These are phyloP conservation scores for Mirza zaza DNA, from an alignment of 2,113 vertebrate genomes.

Conservation along the genomic window DNA sequence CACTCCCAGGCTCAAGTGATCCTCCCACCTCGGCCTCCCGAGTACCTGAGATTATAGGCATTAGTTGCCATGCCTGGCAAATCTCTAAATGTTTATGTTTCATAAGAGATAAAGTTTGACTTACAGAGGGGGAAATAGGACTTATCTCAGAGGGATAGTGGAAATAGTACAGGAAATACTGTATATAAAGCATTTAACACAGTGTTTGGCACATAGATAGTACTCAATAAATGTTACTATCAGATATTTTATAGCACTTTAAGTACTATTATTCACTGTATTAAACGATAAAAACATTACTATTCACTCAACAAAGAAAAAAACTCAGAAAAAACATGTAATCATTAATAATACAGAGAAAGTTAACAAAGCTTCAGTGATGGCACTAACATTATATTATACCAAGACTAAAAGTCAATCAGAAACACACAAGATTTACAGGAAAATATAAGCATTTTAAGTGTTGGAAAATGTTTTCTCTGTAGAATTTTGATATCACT, in stretches of 20 bases:
- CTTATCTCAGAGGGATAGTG: constrained; percentile 19
- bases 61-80: too few relatives aligned
- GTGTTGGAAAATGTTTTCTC: background rate
- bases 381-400: constrained; percentile 30
- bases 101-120: background rate
- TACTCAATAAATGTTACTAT: constrained; percentile 33
- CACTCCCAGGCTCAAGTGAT: too few relatives aligned
- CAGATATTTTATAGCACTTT: constrained; percentile 42
- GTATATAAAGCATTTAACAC: constrained; percentile 36
- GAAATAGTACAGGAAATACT: background rate
- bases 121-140: background rate
- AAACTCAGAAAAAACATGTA: constrained; percentile 22
- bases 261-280: constrained; percentile 29
- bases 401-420: constrained; percentile 46
- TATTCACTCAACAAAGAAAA: constrained; percentile 49
- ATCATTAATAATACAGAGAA: constrained; percentile 34
- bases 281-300: constrained; percentile 48
- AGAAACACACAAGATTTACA: background rate
- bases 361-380: constrained; percentile 45
- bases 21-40: too few relatives aligned
- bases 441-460: constrained; percentile 49
- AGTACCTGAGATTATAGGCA: too few relatives aligned
- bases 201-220: background rate
- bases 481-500: constrained; percentile 36
- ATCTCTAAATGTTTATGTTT: constrained; percentile 45